Conservation (phyloP, 2,797 vertebrate species). For the Coregonus ussuriensis region DNA sequence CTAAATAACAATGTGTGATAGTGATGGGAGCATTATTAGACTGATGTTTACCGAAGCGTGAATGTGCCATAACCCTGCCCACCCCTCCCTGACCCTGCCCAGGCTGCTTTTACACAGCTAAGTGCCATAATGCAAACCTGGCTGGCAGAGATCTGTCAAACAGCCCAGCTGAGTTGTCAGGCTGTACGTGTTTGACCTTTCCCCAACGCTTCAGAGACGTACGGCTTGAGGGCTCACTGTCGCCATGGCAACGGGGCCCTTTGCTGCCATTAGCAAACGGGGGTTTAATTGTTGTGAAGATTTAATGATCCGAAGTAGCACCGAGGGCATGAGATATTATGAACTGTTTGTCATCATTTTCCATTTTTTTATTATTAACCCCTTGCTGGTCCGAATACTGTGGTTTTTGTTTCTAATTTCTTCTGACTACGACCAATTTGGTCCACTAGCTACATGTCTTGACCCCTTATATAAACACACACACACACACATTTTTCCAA, state of each 20-base stretch:
- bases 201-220: slow-evolving; percentile 89
- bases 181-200: slow-evolving; percentile 97
- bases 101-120: slow-evolving; percentile 94
- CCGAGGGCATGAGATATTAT: slow-evolving; percentile 97
- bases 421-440: slow-evolving; percentile 14
- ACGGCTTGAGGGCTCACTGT: slow-evolving; percentile 94
- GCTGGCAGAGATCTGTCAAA: slow-evolving; percentile 95
- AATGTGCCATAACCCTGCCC: slow-evolving; percentile 72
- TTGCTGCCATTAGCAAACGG: slow-evolving; percentile 92
- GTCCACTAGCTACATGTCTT: neutral
- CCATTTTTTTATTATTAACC: slow-evolving; percentile 71
- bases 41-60: slow-evolving; percentile 92
- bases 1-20: slow-evolving; percentile 88
- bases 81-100: slow-evolving; percentile 75
- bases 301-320: slow-evolving; percentile 98
- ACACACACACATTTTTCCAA: neutral
- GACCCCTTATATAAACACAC: neutral
- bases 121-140: slow-evolving; percentile 96
- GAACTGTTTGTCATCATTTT: slow-evolving; percentile 95
- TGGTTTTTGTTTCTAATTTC: slow-evolving; percentile 9
- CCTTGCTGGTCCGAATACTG: slow-evolving; percentile 41
- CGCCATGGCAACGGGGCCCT: slow-evolving; percentile 93
- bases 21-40: slow-evolving; percentile 93
- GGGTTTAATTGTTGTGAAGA: slow-evolving; percentile 99
- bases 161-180: slow-evolving; percentile 94